phyloP scores from a whole-genome alignment of 2,888 invertebrate species.

The Buathra laborator region DNA sequence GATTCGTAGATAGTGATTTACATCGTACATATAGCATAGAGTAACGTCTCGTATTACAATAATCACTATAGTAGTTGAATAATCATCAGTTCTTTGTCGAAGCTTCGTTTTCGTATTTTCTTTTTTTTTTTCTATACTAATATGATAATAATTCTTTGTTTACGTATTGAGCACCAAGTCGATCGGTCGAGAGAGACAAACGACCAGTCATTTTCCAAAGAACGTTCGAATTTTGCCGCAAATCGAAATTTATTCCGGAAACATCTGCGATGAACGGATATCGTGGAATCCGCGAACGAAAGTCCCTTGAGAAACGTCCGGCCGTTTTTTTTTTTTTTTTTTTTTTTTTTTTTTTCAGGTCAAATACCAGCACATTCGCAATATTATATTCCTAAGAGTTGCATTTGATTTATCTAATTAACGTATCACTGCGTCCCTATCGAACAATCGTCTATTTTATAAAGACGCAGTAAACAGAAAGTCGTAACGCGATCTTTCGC shows the following conservation, averaged over 20 bases:
- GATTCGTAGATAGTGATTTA: slow-evolving; percentile 24
- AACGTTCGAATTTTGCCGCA: background rate
- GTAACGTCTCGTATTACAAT: slow-evolving; percentile 39
- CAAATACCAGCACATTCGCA: slow-evolving; percentile 75
- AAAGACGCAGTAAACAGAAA: slow-evolving; percentile 21
- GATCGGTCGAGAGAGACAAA: slow-evolving; percentile 32
- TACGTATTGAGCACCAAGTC: slow-evolving; percentile 50
- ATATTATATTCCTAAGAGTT: slow-evolving; percentile 67
- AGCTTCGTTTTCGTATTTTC: slow-evolving; percentile 16
- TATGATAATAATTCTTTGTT: slow-evolving; percentile 25
- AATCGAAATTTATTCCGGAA: background rate
- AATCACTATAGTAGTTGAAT: slow-evolving; percentile 9
- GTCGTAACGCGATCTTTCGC: slow-evolving; percentile 38
- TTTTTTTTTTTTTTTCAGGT: slow-evolving; percentile 15
- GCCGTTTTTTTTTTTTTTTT: slow-evolving; percentile 19
- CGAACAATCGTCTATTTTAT: slow-evolving; percentile 23
- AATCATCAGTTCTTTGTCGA: slow-evolving; percentile 43
- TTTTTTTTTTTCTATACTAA: slow-evolving; percentile 19
- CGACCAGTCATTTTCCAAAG: slow-evolving; percentile 36
- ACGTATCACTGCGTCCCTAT: slow-evolving; percentile 5
- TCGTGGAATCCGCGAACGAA: slow-evolving; percentile 5
- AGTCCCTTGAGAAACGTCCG: slow-evolving; percentile 38
- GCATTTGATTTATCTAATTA: slow-evolving; percentile 24
- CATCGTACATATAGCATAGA: slow-evolving; percentile 8
- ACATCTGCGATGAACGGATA: background rate